phyloP scores from a whole-genome alignment of 2,113 vertebrate genomes.

The Glaucidium brasilianum region DNA sequence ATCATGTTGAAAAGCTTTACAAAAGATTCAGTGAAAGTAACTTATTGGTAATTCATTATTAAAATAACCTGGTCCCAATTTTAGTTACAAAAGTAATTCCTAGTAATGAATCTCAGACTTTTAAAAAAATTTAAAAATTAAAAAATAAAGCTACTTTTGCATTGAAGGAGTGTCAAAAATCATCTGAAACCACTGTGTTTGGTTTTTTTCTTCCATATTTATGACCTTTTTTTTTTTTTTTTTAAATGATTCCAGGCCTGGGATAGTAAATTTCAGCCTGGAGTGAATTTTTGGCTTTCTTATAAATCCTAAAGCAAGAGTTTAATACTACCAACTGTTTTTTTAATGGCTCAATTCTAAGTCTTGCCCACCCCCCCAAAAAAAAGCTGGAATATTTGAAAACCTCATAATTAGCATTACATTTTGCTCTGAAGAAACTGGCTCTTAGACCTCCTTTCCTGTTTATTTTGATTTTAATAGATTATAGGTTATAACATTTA shows the following conservation, averaged over 20 bases:
- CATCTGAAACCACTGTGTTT: not conserved
- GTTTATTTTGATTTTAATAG: slow-evolving; percentile 41
- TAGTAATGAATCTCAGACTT: not conserved
- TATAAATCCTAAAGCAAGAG: not conserved
- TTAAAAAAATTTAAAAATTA: not conserved
- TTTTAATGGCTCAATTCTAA: slow-evolving; percentile 16
- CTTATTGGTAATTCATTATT: not conserved
- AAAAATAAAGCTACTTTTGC: not conserved
- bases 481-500: slow-evolving; percentile 25
- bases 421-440: slow-evolving; percentile 7
- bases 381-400: not conserved
- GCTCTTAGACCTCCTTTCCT: not conserved
- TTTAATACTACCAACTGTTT: slow-evolving; percentile 34
- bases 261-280: not conserved
- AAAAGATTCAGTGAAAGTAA: not conserved
- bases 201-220: not conserved
- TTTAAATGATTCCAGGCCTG: not conserved
- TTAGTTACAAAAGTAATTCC: not conserved
- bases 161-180: not conserved
- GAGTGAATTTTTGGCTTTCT: not conserved
- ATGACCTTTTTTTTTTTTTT: not conserved
- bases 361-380: not conserved
- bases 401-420: not conserved
- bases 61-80: not conserved
- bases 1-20: slow-evolving; percentile 11